phyloP scores from a whole-genome alignment of 2,113 vertebrate genomes.

The Sinocyclocheilus maitianheensis region DNA sequence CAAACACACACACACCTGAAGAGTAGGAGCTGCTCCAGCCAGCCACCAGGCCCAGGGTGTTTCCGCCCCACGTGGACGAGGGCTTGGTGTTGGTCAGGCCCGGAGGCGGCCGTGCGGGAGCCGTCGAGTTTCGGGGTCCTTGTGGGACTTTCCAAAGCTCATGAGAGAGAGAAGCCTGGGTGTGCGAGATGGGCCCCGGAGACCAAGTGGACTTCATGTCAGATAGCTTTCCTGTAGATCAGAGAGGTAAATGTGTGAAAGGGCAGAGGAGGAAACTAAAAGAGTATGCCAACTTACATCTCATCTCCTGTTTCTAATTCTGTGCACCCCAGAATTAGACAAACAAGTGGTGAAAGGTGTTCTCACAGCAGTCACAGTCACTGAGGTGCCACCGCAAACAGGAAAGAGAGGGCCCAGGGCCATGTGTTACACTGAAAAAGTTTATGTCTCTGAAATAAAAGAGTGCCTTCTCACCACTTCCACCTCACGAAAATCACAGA shows the following conservation, averaged over 20 bases:
- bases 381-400: not conserved
- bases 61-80: conserved; percentile 93
- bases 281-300: not conserved
- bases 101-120: conserved; percentile 91
- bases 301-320: not conserved
- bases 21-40: conserved; percentile 96
- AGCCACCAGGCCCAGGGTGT: conserved; percentile 80
- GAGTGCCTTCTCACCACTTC: not conserved
- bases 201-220: conserved; percentile 98
- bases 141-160: conserved; percentile 95
- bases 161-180: conserved; percentile 90
- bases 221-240: conserved; percentile 87
- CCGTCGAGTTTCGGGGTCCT: conserved; percentile 84
- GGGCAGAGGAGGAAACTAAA: not conserved
- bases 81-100: conserved; percentile 92
- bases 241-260: not conserved
- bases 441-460: not conserved
- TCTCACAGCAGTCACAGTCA: not conserved
- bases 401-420: not conserved
- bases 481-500: not conserved
- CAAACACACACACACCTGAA: conserved; percentile 70
- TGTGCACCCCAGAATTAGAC: not conserved
- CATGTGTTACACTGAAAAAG: too few species aligned
- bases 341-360: not conserved
- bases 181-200: conserved; percentile 89